Evolutionary conservation across 2,797 vertebrate species (phyloP).

Genomic region (Hippopotamyrus pictus): DNA sequence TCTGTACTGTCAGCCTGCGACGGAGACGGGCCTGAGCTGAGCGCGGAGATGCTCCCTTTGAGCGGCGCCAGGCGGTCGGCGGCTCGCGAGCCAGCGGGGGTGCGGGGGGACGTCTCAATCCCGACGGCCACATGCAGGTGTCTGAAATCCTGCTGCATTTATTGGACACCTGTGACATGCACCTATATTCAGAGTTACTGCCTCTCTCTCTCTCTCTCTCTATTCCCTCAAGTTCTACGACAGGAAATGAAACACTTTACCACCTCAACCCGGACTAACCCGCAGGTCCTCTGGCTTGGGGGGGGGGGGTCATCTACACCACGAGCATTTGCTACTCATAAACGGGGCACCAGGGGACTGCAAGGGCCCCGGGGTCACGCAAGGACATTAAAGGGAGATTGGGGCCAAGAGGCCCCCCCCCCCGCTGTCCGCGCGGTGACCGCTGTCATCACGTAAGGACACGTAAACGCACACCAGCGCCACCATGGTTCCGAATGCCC

Average conservation of each 20-base stretch:
- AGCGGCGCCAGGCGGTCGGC: slow-evolving; percentile 37
- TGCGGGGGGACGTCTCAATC: slow-evolving; percentile 30
- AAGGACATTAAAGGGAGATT: slow-evolving; percentile 41
- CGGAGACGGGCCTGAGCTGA: not conserved
- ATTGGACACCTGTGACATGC: slow-evolving; percentile 40
- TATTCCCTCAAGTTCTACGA: slow-evolving; percentile 33
- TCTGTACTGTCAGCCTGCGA: slow-evolving; percentile 17
- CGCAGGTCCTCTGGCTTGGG: slow-evolving; percentile 42
- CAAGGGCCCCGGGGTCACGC: slow-evolving; percentile 48
- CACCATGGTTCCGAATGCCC: not conserved
- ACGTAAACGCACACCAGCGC: not conserved
- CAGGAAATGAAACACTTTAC: slow-evolving; percentile 75
- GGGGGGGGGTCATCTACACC: slow-evolving; percentile 35
- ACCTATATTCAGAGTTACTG: slow-evolving; percentile 47
- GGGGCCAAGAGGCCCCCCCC: not conserved
- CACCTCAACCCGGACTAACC: slow-evolving; percentile 41
- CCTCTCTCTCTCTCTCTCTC: slow-evolving; percentile 42
- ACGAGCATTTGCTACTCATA: slow-evolving; percentile 56
- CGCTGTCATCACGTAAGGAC: not conserved
- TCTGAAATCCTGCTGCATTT: slow-evolving; percentile 35
- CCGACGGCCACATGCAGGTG: slow-evolving; percentile 31
- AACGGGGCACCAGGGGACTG: slow-evolving; percentile 45
- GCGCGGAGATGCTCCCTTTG: slow-evolving; percentile 31
- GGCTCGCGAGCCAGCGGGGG: slow-evolving; percentile 18
- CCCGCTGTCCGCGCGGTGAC: not conserved